Evolutionary conservation across 2,113 vertebrate species (phyloP), one percentile per base, ranked within the genome.

Genomic region (Rhinopomastus cyanomelas): DNA sequence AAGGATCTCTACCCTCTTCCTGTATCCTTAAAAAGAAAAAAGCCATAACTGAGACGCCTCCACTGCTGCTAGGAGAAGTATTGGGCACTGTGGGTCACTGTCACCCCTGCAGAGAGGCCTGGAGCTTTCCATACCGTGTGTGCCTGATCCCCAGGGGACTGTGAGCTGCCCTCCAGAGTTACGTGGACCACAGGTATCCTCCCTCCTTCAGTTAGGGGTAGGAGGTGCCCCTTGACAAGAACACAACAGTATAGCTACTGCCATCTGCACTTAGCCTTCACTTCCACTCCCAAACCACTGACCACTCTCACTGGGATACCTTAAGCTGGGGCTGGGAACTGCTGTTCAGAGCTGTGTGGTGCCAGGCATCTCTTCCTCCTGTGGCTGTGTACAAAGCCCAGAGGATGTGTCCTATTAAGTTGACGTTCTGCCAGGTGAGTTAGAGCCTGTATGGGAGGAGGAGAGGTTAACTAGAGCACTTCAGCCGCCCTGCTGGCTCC

Each of bases 141-240:
- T 97, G 96, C 96, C 96, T 97, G 94, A 96, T 88, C 64, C 82
- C 81, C 85, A 64, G 89, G 94, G 95, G 81, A 81, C 80, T 75
- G 75, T 81, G 91, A 95, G 88, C 73, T 87, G 87, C 90, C 68
- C 80, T 88, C 27, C 60, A 64, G 62, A 78, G 68, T 26, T 42
- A 61, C 1, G 60, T 26, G 79, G 91, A 90, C 86, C 87, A 71
- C 19, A 59, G 66, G 39, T n/a, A 37, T 46, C 79, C 57, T 65
- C n/a, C 20, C 8, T 7, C 26, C 72, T 81, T 87, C 57, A 30
- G 9, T n/a, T 64, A 15, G 44, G 52, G 75, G 67, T 71, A 32
- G 9, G 88, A 91, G 84, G 78, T 85, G 68, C 74, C 83, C 52
- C 74, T 65, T 62, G 66, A 51, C 27, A 51, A 65, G 57, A 81